Percentiles rank a stretch among this genome's conserved stretches.
Conservation (phyloP, 2,113 vertebrate genomes). For the Aphyosemion australe region DNA sequence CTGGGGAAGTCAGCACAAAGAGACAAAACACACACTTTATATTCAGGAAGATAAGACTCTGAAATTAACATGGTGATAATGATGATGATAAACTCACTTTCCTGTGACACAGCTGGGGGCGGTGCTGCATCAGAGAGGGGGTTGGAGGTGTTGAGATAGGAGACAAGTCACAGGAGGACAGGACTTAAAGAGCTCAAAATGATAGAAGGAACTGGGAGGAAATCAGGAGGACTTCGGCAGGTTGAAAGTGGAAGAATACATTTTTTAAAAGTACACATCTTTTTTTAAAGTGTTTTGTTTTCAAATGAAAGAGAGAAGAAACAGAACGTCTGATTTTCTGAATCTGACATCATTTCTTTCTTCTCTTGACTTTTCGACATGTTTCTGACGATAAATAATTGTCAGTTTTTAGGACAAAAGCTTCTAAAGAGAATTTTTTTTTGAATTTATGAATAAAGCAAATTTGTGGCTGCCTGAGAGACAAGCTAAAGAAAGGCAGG, state of each 20-base stretch:
- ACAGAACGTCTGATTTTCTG: no score
- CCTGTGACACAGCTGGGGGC: constrained; percentile 40
- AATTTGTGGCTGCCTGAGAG: no score
- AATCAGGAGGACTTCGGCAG: neutral
- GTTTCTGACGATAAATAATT: no score
- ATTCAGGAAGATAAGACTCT: constrained; percentile 71
- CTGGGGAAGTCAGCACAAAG: constrained; percentile 69
- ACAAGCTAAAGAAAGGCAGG: no score
- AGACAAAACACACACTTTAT: constrained; percentile 72
- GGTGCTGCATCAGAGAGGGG: constrained; percentile 56
- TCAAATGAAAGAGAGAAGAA: constrained; percentile 3
- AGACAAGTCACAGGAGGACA: neutral
- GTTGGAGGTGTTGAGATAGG: neutral
- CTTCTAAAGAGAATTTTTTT: no score
- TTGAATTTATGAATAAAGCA: no score
- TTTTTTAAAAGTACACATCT: no score
- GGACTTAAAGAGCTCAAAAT: constrained; percentile 17
- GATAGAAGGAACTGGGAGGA: constrained; percentile 14
- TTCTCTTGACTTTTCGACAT: no score
- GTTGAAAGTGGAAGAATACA: no score
- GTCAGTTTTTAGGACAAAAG: no score
- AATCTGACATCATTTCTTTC: no score
- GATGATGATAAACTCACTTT: constrained; percentile 50
- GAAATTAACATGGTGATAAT: constrained; percentile 64
- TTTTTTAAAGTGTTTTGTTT: no score